A percentile compares a stretch with the other conserved stretches of the same genome.
These are phyloP conservation scores for Neopelma chrysocephalum DNA, from an alignment of 2,797 vertebrate genomes.

Conservation along the genomic window DNA sequence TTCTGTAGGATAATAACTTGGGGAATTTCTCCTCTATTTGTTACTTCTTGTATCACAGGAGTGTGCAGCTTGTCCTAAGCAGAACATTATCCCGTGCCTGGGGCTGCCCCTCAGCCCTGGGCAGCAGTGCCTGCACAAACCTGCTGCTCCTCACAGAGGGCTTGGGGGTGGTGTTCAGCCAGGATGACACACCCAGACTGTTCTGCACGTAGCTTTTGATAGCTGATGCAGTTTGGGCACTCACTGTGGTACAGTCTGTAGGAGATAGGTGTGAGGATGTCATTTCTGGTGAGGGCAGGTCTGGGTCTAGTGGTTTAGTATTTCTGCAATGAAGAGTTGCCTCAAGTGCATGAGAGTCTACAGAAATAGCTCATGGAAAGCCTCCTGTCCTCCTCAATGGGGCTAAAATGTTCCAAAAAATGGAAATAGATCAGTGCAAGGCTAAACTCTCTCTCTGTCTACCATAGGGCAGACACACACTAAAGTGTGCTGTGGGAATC, in stretches of 20 bases:
- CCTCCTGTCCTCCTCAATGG: background rate
- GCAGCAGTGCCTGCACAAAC: background rate
- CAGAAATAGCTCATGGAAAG: background rate
- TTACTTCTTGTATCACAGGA: background rate
- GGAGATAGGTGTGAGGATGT: background rate
- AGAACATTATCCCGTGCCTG: fast-evolving
- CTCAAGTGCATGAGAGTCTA: background rate
- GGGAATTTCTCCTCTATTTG: background rate
- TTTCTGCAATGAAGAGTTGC: background rate
- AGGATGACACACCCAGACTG: background rate
- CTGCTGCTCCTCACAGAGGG: background rate
- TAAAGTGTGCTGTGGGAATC: background rate
- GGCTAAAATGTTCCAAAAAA: background rate
- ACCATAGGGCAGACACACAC: background rate
- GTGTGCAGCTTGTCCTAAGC: background rate
- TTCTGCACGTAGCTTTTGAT: background rate
- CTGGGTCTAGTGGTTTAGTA: background rate
- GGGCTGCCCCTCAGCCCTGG: background rate
- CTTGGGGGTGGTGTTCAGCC: background rate
- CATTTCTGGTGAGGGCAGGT: background rate
- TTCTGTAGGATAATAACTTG: background rate
- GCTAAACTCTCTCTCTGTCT: background rate
- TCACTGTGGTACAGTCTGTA: background rate
- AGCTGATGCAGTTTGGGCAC: background rate
- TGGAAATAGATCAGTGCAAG: background rate